These are phyloP conservation scores for Macrochelys suwanniensis DNA, from an alignment of 2,797 vertebrate species.

Conservation along the genomic window DNA sequence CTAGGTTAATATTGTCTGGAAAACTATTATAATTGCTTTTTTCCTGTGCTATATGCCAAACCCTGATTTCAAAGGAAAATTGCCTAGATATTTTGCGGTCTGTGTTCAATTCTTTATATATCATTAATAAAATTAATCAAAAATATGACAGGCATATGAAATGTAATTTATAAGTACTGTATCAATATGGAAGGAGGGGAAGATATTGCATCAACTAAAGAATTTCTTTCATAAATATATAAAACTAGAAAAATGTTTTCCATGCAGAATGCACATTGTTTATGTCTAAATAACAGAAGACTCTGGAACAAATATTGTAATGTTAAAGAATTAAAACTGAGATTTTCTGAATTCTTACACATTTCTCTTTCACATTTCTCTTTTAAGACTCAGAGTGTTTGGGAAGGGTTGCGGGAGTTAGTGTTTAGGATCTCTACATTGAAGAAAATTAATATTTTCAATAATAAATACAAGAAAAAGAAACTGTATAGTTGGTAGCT, in stretches of 20 bases:
- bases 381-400: slow-evolving; percentile 41
- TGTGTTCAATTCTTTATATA: slow-evolving; percentile 46
- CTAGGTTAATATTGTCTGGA: slow-evolving; percentile 34
- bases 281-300: not conserved
- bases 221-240: slow-evolving; percentile 40
- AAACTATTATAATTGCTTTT: slow-evolving; percentile 76
- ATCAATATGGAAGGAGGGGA: not conserved
- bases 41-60: slow-evolving; percentile 51
- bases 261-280: not conserved
- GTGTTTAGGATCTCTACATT: not conserved
- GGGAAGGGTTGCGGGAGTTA: slow-evolving; percentile 22
- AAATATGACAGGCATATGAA: slow-evolving; percentile 45
- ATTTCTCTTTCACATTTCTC: slow-evolving; percentile 21
- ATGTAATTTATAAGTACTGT: slow-evolving; percentile 35
- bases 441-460: slow-evolving; percentile 40
- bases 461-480: slow-evolving; percentile 44
- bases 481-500: slow-evolving; percentile 14
- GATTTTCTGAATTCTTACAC: slow-evolving; percentile 44
- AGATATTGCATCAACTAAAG: slow-evolving; percentile 14
- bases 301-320: not conserved
- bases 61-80: slow-evolving; percentile 66
- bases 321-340: slow-evolving; percentile 15
- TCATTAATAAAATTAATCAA: slow-evolving; percentile 44
- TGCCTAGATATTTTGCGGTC: slow-evolving; percentile 67
- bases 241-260: slow-evolving; percentile 4